Conservation (phyloP, 2,888 invertebrate species). For the Xanthia togata region DNA sequence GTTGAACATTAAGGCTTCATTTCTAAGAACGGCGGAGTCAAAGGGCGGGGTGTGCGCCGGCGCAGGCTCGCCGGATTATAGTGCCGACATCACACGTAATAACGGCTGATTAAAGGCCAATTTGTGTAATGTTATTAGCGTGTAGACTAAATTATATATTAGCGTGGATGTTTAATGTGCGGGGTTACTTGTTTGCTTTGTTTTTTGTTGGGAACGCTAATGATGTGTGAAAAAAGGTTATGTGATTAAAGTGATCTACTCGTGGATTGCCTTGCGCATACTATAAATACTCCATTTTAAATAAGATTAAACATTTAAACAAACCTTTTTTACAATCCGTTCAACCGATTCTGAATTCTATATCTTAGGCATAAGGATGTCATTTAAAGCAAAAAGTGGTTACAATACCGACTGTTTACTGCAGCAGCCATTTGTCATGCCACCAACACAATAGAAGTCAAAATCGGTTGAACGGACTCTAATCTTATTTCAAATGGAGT, state of each 20-base stretch:
- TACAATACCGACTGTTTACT: too few relatives aligned
- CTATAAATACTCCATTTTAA: too few relatives aligned
- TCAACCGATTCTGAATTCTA: too few relatives aligned
- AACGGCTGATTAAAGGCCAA: constrained; percentile 69
- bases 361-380: too few relatives aligned
- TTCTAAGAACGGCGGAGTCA: constrained; percentile 69
- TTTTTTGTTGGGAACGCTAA: constrained; percentile 25
- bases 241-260: constrained; percentile 19
- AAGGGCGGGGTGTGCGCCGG: constrained; percentile 69
- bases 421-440: too few relatives aligned
- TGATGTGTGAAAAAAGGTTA: constrained; percentile 47
- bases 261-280: neutral
- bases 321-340: too few relatives aligned
- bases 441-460: too few relatives aligned
- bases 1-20: constrained; percentile 45
- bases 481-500: too few relatives aligned
- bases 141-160: constrained; percentile 58
- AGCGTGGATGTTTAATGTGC: constrained; percentile 24
- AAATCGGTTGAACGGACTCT: too few relatives aligned
- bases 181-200: constrained; percentile 47
- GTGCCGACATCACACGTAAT: constrained; percentile 66
- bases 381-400: too few relatives aligned
- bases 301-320: too few relatives aligned
- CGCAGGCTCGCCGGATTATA: constrained; percentile 62
- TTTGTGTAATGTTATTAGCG: constrained; percentile 65